Percentiles rank a stretch among this genome's conserved stretches.
Conservation (phyloP, 2,113 vertebrate species). For the Microtus ochrogaster region DNA sequence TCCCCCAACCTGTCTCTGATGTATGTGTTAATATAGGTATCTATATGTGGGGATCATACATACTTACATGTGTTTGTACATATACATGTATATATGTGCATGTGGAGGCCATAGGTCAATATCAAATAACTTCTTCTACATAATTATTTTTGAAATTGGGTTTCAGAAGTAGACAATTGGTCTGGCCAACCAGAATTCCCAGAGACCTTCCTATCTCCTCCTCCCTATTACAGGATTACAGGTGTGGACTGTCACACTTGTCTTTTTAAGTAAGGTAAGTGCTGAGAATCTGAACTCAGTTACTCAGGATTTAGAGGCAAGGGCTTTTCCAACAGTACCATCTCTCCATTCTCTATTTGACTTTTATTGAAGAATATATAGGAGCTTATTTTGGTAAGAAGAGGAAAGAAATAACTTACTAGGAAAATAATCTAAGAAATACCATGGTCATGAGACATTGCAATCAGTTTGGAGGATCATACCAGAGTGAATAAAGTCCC, state of each 20-base stretch:
- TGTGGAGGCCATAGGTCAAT: not conserved
- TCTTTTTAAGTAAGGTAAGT: not conserved
- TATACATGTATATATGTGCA: not conserved
- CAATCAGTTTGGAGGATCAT: not conserved
- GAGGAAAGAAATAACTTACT: not conserved
- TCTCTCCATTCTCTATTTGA: not conserved
- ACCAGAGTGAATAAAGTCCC: conserved; percentile 23
- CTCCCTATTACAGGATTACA: not conserved
- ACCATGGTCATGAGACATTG: not conserved
- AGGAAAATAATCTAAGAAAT: not conserved
- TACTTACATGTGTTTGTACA: not conserved
- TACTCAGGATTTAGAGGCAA: not conserved
- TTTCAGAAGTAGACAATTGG: not conserved
- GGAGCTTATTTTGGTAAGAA: not conserved
- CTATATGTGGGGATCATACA: not conserved
- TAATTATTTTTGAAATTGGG: not conserved
- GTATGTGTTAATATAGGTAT: not conserved
- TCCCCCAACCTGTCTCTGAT: no score
- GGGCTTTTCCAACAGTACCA: not conserved
- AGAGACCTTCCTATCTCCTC: not conserved
- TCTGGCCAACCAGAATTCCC: not conserved
- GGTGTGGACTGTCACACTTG: no score
- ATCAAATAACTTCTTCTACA: not conserved
- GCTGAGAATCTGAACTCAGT: not conserved
- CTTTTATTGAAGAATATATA: conserved; percentile 3